phyloP scores from a whole-genome alignment of 2,888 invertebrate genomes.

The Protophormia terraenovae region DNA sequence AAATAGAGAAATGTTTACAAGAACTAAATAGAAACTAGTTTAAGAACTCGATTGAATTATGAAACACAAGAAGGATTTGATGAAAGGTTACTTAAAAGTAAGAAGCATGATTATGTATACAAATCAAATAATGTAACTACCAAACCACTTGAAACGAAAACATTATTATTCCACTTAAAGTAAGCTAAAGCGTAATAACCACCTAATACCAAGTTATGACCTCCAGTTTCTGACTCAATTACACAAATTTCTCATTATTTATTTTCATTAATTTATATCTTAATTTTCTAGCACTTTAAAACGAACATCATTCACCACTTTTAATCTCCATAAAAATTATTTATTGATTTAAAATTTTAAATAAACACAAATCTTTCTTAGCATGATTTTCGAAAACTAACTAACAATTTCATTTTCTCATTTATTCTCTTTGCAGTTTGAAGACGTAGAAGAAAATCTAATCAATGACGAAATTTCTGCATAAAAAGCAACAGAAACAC shows the following conservation, averaged over 20 bases:
- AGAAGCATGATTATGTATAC: too few relatives aligned
- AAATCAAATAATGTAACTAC: too few relatives aligned
- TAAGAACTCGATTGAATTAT: too few relatives aligned
- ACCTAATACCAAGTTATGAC: too few relatives aligned
- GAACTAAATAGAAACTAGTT: not conserved
- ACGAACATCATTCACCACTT: not conserved
- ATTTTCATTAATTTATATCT: not conserved
- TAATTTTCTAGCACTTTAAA: not conserved
- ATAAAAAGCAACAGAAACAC: constrained; percentile 27
- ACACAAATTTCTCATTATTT: too few relatives aligned
- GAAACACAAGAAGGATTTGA: too few relatives aligned
- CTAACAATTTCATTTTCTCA: not conserved
- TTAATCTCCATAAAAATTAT: not conserved
- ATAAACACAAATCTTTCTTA: not conserved
- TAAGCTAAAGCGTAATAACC: too few relatives aligned
- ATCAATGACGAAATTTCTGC: constrained; percentile 33
- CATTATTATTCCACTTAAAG: too few relatives aligned
- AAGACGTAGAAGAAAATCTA: constrained; percentile 3
- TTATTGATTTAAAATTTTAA: not conserved
- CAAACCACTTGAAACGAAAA: too few relatives aligned
- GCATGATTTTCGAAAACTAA: not conserved
- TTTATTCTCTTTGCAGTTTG: constrained; percentile 41
- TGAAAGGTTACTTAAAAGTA: too few relatives aligned
- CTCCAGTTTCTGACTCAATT: too few relatives aligned
- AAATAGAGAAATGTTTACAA: not conserved